Conservation (phyloP, 2,113 vertebrate genomes). For the Phaethornis superciliosus region DNA sequence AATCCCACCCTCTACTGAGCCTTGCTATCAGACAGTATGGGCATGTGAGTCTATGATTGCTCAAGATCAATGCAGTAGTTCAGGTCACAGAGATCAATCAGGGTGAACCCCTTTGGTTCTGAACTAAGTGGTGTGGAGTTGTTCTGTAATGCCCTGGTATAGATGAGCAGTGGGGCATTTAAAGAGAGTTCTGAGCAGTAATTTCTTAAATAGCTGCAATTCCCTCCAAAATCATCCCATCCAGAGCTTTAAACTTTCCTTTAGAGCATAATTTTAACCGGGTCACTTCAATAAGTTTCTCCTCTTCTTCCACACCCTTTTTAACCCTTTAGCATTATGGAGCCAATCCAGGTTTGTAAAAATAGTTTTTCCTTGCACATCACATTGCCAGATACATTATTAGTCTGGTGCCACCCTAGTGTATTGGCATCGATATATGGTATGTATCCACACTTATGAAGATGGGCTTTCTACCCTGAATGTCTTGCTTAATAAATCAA, state of each 20-base stretch:
- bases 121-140: background rate
- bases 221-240: background rate
- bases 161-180: background rate
- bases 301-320: background rate
- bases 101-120: background rate
- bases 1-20: background rate
- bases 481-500: background rate
- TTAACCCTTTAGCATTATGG: background rate
- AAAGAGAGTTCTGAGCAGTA: background rate
- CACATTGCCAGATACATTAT: background rate
- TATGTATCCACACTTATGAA: background rate
- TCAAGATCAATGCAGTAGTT: background rate
- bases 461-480: background rate
- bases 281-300: background rate
- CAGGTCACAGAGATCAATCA: background rate
- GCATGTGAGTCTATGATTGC: rapidly evolving
- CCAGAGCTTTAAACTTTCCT: background rate
- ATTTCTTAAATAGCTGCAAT: background rate
- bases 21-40: rapidly evolving
- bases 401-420: background rate
- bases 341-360: background rate
- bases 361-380: background rate
- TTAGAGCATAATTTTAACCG: background rate
- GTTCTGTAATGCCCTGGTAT: background rate
- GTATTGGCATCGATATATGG: background rate